These are phyloP conservation scores for Cotesia congregata DNA, from an alignment of 2,888 invertebrate genomes.

Conservation along the genomic window DNA sequence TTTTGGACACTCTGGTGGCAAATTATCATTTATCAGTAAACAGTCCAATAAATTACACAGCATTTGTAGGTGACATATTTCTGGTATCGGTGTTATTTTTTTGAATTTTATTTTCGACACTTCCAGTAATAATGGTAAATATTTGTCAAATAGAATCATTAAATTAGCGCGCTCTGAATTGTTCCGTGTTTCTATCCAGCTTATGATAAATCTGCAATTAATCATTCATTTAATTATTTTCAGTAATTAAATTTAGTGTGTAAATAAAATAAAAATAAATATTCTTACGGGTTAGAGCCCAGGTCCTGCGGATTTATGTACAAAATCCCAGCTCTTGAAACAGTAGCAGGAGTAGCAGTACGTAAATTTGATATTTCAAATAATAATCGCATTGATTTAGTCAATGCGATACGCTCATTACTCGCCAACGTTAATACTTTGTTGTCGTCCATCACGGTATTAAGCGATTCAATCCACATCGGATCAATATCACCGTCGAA, in stretches of 20 bases:
- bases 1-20: constrained; percentile 91
- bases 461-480: constrained; percentile 98
- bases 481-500: constrained; percentile 97
- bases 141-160: constrained; percentile 92
- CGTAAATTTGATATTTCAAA: constrained; percentile 92
- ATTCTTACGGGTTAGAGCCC: constrained; percentile 91
- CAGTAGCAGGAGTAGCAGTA: constrained; percentile 96
- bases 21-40: constrained; percentile 83
- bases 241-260: background rate
- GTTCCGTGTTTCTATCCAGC: constrained; percentile 87
- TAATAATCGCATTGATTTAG: constrained; percentile 89
- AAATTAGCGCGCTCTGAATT: constrained; percentile 85
- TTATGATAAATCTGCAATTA: constrained; percentile 81
- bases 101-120: constrained; percentile 82
- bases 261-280: background rate
- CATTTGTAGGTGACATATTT: constrained; percentile 90
- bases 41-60: constrained; percentile 89
- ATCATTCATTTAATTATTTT: background rate
- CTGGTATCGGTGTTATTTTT: constrained; percentile 91
- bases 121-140: constrained; percentile 88
- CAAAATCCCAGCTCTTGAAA: constrained; percentile 93
- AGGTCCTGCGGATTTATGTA: constrained; percentile 95
- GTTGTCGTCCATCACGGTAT: constrained; percentile 98
- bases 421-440: constrained; percentile 93
- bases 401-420: constrained; percentile 93